These are phyloP conservation scores for Liasis olivaceus DNA, from an alignment of 2,797 vertebrate genomes.

Conservation along the genomic window DNA sequence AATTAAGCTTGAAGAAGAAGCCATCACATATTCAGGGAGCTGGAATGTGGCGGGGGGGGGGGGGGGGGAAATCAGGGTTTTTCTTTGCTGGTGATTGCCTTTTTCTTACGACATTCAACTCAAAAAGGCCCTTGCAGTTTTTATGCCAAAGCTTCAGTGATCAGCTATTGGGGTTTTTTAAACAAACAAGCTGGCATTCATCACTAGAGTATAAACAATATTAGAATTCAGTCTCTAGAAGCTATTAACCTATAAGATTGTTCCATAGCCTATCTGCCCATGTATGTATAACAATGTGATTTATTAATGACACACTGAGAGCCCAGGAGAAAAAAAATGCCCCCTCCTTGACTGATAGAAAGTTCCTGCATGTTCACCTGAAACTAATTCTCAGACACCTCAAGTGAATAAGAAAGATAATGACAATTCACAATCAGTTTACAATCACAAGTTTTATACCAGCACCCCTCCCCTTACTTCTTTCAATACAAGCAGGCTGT, in stretches of 20 bases:
- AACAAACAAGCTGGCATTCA: background rate
- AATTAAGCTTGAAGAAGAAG: conserved; percentile 1
- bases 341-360: background rate
- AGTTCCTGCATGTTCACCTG: background rate
- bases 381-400: background rate
- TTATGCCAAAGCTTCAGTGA: background rate
- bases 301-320: background rate
- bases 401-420: background rate
- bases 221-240: background rate
- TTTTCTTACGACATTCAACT: background rate
- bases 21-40: background rate
- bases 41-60: background rate
- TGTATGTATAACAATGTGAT: background rate
- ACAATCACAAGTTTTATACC: background rate
- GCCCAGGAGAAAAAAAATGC: background rate
- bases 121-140: background rate
- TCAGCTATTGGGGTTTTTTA: background rate
- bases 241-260: background rate
- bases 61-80: too few relatives aligned
- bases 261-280: background rate
- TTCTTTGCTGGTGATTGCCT: background rate
- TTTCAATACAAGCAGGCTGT: background rate
- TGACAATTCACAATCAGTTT: background rate
- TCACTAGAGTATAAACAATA: background rate
- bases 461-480: background rate